These are phyloP conservation scores for Synergus itoensis DNA, from an alignment of 2,888 invertebrate species.

Conservation along the genomic window DNA sequence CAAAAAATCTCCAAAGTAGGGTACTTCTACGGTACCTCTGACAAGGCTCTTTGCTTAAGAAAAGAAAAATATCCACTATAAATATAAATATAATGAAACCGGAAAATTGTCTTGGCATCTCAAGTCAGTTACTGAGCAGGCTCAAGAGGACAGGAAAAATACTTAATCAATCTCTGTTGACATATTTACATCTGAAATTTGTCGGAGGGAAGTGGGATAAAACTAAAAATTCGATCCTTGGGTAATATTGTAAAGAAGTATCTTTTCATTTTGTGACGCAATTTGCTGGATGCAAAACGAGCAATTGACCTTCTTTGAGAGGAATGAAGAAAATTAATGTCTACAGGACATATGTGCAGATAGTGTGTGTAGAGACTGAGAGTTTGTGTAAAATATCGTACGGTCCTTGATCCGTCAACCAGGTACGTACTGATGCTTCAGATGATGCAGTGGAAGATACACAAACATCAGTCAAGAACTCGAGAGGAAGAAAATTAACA, in stretches of 20 bases:
- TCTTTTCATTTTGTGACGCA: slow-evolving; percentile 38
- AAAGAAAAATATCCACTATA: neutral
- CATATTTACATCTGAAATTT: slow-evolving; percentile 50
- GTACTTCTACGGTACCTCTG: neutral
- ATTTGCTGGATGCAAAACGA: slow-evolving; percentile 26
- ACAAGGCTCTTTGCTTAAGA: neutral
- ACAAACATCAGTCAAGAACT: slow-evolving; percentile 43
- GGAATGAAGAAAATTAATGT: slow-evolving; percentile 18
- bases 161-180: slow-evolving; percentile 54
- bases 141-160: slow-evolving; percentile 54
- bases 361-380: slow-evolving; percentile 36
- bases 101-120: neutral
- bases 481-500: slow-evolving; percentile 45
- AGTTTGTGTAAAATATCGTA: slow-evolving; percentile 44
- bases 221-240: slow-evolving; percentile 49
- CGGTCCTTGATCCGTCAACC: slow-evolving; percentile 42
- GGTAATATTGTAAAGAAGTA: slow-evolving; percentile 36
- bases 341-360: neutral
- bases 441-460: slow-evolving; percentile 40
- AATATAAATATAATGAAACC: neutral
- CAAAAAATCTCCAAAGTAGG: no score
- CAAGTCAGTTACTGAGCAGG: neutral
- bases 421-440: slow-evolving; percentile 31
- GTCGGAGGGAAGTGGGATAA: slow-evolving; percentile 10
- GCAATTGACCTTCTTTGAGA: slow-evolving; percentile 9